A percentile compares a stretch with the other conserved stretches of the same genome.
Conservation (phyloP, 2,888 invertebrate genomes). For the Stenurella melanura region DNA sequence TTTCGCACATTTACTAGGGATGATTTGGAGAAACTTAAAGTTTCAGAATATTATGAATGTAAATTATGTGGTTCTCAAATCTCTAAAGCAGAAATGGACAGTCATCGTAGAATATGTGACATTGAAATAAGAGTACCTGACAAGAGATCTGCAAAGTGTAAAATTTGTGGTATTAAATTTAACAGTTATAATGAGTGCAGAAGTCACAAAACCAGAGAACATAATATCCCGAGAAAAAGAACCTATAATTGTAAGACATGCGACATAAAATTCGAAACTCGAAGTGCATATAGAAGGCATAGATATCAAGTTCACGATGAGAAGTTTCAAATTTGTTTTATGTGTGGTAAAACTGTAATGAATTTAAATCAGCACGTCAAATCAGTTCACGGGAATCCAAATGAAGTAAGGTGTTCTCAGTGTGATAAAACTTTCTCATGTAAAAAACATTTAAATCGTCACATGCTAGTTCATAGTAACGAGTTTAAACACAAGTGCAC, state of each 20-base stretch:
- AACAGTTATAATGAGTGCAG: background rate
- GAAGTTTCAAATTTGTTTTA: constrained; percentile 65
- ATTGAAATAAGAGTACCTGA: background rate
- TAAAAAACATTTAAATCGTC: constrained; percentile 55
- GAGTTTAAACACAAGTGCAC: constrained; percentile 73
- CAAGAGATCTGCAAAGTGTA: background rate
- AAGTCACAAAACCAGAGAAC: background rate
- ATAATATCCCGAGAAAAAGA: background rate
- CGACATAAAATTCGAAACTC: constrained; percentile 50
- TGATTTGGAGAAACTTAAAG: constrained; percentile 26
- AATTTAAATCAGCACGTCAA: constrained; percentile 49
- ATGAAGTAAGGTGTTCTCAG: constrained; percentile 49
- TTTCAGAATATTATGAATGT: background rate
- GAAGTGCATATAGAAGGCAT: constrained; percentile 50
- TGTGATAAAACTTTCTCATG: constrained; percentile 59
- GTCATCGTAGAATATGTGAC: background rate
- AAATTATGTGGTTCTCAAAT: background rate
- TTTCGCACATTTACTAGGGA: constrained; percentile 28
- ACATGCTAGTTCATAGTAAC: constrained; percentile 68
- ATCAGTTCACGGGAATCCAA: constrained; percentile 50
- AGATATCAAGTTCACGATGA: constrained; percentile 46
- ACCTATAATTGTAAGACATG: constrained; percentile 46
- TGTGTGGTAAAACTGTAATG: constrained; percentile 68
- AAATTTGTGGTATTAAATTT: constrained; percentile 8
- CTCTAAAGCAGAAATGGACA: background rate